Conservation (phyloP, 2,888 invertebrate species). For the Psylliodes chrysocephalus region DNA sequence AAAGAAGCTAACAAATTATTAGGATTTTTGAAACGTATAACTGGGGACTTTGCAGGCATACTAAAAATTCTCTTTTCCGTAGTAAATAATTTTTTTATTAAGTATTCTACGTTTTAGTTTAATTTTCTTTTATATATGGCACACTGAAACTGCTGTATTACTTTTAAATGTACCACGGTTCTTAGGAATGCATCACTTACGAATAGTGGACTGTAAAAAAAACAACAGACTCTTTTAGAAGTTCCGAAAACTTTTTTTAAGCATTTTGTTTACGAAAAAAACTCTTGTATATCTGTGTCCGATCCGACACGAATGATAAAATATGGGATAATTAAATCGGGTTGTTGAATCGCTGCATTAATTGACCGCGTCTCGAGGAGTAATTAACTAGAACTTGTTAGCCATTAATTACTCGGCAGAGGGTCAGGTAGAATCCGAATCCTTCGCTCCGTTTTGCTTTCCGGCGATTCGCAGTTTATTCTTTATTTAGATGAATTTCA, state of each 20-base stretch:
- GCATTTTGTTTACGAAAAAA: slow-evolving; percentile 61
- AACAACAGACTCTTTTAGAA: slow-evolving; percentile 45
- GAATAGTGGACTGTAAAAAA: slow-evolving; percentile 7
- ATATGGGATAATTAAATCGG: slow-evolving; percentile 60
- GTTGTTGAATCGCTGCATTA: slow-evolving; percentile 60
- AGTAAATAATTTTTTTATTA: too few species aligned
- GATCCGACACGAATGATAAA: slow-evolving; percentile 58
- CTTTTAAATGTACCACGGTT: too few species aligned
- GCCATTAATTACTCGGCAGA: slow-evolving; percentile 57
- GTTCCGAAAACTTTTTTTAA: slow-evolving; percentile 56
- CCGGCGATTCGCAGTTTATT: slow-evolving; percentile 26
- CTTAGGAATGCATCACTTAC: too few species aligned
- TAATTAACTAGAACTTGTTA: slow-evolving; percentile 61
- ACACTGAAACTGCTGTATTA: too few species aligned
- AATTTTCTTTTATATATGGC: too few species aligned
- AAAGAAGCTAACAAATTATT: too few species aligned
- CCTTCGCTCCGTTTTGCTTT: slow-evolving; percentile 21
- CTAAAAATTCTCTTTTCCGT: too few species aligned
- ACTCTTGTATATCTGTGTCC: slow-evolving; percentile 53
- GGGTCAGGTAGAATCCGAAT: slow-evolving; percentile 50
- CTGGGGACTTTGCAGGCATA: too few species aligned
- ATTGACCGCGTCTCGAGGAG: slow-evolving; percentile 59
- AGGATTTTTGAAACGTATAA: too few species aligned
- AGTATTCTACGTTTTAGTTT: too few species aligned
- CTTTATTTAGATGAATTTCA: slow-evolving; percentile 29